Conservation (phyloP, 35 echinoderm and acorn worm genomes). For the Ophioderma brevispina region DNA sequence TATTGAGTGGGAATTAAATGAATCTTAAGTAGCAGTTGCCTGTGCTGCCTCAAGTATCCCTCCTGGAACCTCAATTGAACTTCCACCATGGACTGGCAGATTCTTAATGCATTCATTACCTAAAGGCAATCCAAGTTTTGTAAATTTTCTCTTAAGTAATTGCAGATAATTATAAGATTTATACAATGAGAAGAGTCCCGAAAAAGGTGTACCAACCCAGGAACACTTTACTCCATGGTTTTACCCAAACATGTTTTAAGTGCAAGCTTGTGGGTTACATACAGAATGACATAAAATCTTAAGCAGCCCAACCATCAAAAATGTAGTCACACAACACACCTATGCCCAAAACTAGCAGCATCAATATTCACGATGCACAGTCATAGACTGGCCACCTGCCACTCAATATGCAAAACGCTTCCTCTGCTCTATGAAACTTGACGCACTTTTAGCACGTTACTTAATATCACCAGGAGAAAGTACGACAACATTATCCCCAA, state of each 20-base stretch:
- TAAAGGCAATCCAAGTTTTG: too few relatives aligned
- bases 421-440: background rate
- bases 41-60: too few relatives aligned
- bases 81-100: too few relatives aligned
- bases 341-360: background rate
- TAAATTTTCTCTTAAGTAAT: too few relatives aligned
- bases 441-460: background rate
- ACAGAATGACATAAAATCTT: background rate
- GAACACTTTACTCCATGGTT: background rate
- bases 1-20: too few relatives aligned
- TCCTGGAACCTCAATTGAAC: too few relatives aligned
- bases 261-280: background rate
- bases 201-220: too few relatives aligned
- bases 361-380: background rate
- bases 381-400: conserved; percentile 2
- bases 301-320: background rate
- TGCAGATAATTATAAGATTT: too few relatives aligned
- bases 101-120: too few relatives aligned
- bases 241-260: background rate
- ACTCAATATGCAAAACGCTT: background rate
- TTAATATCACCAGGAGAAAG: background rate
- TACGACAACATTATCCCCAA: background rate
- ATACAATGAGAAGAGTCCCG: too few relatives aligned
- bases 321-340: background rate
- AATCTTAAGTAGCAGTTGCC: too few relatives aligned